A percentile compares a stretch with the other conserved stretches of the same genome.
phyloP scores from a whole-genome alignment of 2,113 vertebrate genomes.

The Stictonetta naevosa region DNA sequence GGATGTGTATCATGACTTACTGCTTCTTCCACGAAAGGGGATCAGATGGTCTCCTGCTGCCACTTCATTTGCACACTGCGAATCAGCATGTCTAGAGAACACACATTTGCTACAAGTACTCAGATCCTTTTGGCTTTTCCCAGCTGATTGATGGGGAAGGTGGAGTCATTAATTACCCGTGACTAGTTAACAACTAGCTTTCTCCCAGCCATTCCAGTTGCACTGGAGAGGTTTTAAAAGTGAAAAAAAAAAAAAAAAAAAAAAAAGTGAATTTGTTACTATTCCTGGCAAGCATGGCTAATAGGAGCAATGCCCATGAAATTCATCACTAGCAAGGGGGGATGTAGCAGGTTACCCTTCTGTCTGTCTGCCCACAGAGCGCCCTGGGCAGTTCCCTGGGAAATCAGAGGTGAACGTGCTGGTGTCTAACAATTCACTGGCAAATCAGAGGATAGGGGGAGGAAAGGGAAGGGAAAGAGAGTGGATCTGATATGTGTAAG shows the following conservation, averaged over 20 bases:
- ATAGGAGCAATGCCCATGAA: conserved; percentile 28
- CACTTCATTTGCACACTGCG: conserved; percentile 21
- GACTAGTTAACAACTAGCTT: conserved; percentile 52
- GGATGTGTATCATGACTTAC: conserved; percentile 53
- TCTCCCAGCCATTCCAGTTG: conserved; percentile 9
- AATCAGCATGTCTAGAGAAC: conserved; percentile 18
- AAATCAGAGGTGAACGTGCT: background rate
- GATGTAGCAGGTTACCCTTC: background rate
- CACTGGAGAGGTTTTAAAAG: conserved; percentile 20
- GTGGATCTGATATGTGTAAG: background rate
- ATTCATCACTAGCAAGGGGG: background rate
- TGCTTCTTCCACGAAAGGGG: conserved; percentile 9
- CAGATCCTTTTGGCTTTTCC: conserved; percentile 54
- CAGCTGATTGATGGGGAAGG: conserved; percentile 60
- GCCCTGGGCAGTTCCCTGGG: conserved; percentile 11
- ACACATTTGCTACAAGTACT: conserved; percentile 40
- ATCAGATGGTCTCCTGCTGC: conserved; percentile 35
- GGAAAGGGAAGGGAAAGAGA: background rate
- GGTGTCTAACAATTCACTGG: conserved; percentile 38
- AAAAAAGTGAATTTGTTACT: conserved; percentile 4
- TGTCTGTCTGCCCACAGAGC: background rate
- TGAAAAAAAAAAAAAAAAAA: background rate
- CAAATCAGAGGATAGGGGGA: background rate
- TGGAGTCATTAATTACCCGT: conserved; percentile 61
- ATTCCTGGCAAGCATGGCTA: conserved; percentile 2